Base-by-base conservation (phyloP, 2,888 invertebrate genomes). In the Melikaiella ostensackeni region DNA sequence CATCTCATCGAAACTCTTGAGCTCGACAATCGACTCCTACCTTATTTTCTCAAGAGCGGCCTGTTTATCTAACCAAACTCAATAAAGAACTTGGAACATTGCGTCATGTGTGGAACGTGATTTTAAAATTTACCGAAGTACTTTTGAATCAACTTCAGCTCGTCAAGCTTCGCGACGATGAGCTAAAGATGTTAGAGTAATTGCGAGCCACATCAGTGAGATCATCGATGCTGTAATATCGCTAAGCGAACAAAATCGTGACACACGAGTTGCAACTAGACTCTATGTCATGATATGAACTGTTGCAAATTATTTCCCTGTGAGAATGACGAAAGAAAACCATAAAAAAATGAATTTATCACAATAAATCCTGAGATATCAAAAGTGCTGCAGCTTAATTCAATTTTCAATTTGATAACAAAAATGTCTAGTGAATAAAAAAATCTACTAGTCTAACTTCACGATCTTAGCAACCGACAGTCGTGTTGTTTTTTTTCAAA, bases 171-270 rank as follows among this genome's bases (percentile, higher is more conserved):
- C 42, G 24, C 13, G 38, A 42, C 13, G 6, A 64, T 7, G 70
- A 70, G 46, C 19, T 46, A 42, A 9, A 66, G 66, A 9, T 50
- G 30, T 50, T 70, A n/a, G 30, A 27, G 30, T 70, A 42, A 50
- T 46, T 70, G 46, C 46, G 30, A 46, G 66, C 11, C 46, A 30
- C 33, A 62, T 62, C 62, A 19, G 70, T 70, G 70, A 70, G 46
- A 70, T 70, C 50, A 70, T 30, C 66, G 66, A 70, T 70, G 66
- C 50, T 50, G 66, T 70, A 70, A 70, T 70, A 19, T 70, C 27
- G 27, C 19, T 13, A 50, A 70, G 19, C 42, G 70, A 64, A 42
- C 16, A 42, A 35, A 64, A 21, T 30, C 30, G 70, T 50, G n/a
- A 30, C 30, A 50, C 24, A 42, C 13, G 13, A 57, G 57, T 13